Evolutionary conservation across 92 coral and sea anemone species (phyloP), one percentile per base, ranked within the genome.

Genomic region (Desmophyllum pertusum): DNA sequence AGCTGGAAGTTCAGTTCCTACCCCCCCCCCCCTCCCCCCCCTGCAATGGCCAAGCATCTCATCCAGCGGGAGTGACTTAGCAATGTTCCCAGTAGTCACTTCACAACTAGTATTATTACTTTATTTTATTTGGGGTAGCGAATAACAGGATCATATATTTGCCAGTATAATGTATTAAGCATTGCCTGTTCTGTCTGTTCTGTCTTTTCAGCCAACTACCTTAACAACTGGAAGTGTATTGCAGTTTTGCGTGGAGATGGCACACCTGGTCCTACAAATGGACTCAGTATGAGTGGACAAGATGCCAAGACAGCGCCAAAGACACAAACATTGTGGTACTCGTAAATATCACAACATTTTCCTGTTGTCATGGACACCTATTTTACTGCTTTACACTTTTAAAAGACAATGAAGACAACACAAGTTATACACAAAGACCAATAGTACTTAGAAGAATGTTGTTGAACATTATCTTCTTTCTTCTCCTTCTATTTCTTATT

Each of bases 231-330:
- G 99, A 92, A 94, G 45, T 92, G 96, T 70, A 91, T 96, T 75
- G 89, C 99, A 63, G 98, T 96, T 27, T 83, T 96, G 48, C 93
- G 89, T 36, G 99, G 99, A 53, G 98, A 96, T 79, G 99, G 99
- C 10, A 88, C 75, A 21, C 89, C 93, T 29, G 93, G 86, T 6
- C 83, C 90, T 23, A 73, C 73, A 71, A 84, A 66, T 18, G 71
- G 85, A 14, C 88, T 73, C 17, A 72, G 85, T 63, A 79, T 50
- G 40, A 81, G 51, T 45, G 81, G 79, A 21, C 86, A 88, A 73
- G 86, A 73, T 55, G 70, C 86, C 19, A 82, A 82, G 43, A 10
- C 39, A 6, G 75, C 75, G 40, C 33, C 36, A 1, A 89, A 48
- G 45, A n/a, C 88, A 37, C 94, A 91, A 57, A 77, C 89, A 31